phyloP scores from a whole-genome alignment of 64 coral and sea anemone genomes.

The Dendrophyllia cribrosa region DNA sequence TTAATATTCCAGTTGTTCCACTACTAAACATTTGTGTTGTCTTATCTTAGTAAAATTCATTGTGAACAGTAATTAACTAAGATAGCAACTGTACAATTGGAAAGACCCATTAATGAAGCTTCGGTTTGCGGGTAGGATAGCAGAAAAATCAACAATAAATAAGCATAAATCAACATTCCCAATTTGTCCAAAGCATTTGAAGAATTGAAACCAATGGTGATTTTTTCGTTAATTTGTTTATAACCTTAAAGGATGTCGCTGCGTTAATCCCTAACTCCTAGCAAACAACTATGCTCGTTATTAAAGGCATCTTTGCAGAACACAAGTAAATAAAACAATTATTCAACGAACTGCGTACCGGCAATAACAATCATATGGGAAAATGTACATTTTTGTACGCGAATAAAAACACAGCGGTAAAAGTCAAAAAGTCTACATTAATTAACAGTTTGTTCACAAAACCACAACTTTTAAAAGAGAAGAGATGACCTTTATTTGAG shows the following conservation, averaged over 20 bases:
- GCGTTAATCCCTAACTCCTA: slow-evolving; percentile 33
- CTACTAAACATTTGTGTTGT: not conserved
- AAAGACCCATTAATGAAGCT: not conserved
- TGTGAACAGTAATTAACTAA: not conserved
- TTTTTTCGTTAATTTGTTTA: slow-evolving; percentile 63
- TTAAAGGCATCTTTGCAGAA: not conserved
- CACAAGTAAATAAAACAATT: not conserved
- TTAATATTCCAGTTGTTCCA: not conserved
- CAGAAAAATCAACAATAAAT: slow-evolving; percentile 25
- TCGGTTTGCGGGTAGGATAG: not conserved
- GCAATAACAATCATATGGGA: not conserved
- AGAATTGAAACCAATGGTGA: slow-evolving; percentile 44
- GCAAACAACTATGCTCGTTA: slow-evolving; percentile 17
- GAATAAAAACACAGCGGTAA: not conserved
- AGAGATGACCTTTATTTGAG: not conserved
- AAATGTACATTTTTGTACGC: slow-evolving; percentile 16
- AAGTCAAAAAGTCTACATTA: not conserved
- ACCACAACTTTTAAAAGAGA: not conserved
- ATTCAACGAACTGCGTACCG: not conserved
- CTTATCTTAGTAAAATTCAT: not conserved
- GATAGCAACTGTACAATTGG: not conserved
- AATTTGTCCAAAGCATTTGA: slow-evolving; percentile 43
- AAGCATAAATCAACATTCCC: slow-evolving; percentile 45
- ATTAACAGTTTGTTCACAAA: slow-evolving; percentile 7
- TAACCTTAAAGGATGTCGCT: slow-evolving; percentile 2